Conservation (phyloP, 2,797 vertebrate species). For the Crenichthys baileyi region DNA sequence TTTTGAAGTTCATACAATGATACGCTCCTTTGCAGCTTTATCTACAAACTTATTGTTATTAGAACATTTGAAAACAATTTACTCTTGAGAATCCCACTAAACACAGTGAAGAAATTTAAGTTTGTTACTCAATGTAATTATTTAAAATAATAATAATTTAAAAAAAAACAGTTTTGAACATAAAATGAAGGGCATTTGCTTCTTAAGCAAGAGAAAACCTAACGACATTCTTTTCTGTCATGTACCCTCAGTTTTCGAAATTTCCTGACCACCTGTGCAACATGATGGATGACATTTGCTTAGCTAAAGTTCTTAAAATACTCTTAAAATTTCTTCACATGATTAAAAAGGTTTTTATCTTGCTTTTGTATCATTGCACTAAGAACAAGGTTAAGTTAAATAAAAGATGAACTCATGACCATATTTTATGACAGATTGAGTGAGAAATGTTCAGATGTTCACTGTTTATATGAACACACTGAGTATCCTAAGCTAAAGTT, state of each 20-base stretch:
- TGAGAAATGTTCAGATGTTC: constrained; percentile 8
- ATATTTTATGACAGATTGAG: neutral
- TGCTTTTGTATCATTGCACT: too few species aligned
- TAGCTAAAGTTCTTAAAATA: too few species aligned
- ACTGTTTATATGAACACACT: neutral
- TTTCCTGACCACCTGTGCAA: too few species aligned
- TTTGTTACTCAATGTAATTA: neutral
- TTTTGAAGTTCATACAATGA: neutral
- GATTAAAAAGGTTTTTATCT: too few species aligned
- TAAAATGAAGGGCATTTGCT: neutral
- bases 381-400: too few species aligned
- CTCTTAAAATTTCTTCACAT: too few species aligned
- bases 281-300: too few species aligned
- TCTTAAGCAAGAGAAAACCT: too few species aligned
- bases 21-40: neutral
- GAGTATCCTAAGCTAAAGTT: neutral
- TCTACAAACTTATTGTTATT: neutral
- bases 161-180: neutral
- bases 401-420: too few species aligned
- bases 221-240: too few species aligned
- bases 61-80: neutral
- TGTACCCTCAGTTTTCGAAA: too few species aligned
- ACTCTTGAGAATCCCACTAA: neutral
- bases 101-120: neutral
- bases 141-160: neutral